These are phyloP conservation scores for Synergus gifuensis DNA, from an alignment of 2,888 invertebrate species.

Conservation along the genomic window DNA sequence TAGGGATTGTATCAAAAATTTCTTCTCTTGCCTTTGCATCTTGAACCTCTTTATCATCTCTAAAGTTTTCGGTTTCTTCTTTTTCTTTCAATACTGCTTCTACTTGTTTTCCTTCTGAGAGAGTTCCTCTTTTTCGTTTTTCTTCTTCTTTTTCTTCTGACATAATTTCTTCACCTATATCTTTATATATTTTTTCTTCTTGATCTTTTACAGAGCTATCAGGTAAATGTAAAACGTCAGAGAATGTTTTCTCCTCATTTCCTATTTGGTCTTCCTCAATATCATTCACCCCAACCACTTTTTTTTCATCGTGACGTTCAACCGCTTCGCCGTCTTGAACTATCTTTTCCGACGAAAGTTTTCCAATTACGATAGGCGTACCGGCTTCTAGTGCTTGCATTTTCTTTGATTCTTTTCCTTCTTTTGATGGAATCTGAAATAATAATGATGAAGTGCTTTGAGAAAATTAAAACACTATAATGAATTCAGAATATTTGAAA, in stretches of 20 bases:
- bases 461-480: not conserved
- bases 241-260: not conserved
- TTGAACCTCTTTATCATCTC: not conserved
- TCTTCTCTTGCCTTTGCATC: not conserved
- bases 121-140: not conserved
- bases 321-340: not conserved
- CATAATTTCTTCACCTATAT: not conserved
- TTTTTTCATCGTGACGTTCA: not conserved
- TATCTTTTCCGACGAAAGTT: not conserved
- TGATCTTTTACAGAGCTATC: not conserved
- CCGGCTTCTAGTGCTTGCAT: not conserved
- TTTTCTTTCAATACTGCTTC: not conserved
- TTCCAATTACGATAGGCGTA: not conserved
- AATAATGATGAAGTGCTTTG: not conserved
- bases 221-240: not conserved
- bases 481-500: not conserved
- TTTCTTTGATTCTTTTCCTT: not conserved
- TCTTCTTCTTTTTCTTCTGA: not conserved
- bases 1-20: not conserved
- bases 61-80: constrained; percentile 34
- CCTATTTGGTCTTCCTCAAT: not conserved
- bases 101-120: not conserved
- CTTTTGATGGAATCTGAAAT: constrained; percentile 15
- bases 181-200: constrained; percentile 34
- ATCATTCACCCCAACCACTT: not conserved